Percentiles rank a stretch among this genome's conserved stretches.
These are phyloP conservation scores for Conus betulinus DNA, from an alignment of 1,140 invertebrate genomes.

Conservation along the genomic window DNA sequence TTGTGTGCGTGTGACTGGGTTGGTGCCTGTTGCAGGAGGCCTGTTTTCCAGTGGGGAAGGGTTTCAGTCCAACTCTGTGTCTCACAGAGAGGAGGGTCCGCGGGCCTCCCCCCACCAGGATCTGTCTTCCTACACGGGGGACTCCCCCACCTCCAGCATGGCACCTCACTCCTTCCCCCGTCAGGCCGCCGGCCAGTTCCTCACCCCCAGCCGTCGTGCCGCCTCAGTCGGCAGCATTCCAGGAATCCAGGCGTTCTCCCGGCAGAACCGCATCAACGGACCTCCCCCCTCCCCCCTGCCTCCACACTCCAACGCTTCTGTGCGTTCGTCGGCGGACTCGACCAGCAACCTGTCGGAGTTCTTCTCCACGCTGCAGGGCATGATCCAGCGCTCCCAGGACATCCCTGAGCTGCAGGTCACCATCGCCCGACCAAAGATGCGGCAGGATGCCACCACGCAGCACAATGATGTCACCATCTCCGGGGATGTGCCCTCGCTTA, in stretches of 20 bases:
- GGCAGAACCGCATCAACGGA: slow-evolving; percentile 23
- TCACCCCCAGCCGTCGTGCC: slow-evolving; percentile 23
- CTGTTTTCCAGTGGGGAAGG: neutral
- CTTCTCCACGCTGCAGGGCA: slow-evolving; percentile 52
- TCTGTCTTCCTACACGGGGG: slow-evolving; percentile 30
- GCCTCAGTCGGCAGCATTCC: slow-evolving; percentile 26
- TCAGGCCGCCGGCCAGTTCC: slow-evolving; percentile 12
- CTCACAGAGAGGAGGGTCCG: neutral
- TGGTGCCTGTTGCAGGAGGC: neutral
- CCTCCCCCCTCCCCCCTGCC: slow-evolving; percentile 7
- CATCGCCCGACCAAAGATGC: slow-evolving; percentile 43
- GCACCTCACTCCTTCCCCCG: neutral
- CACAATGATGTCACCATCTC: slow-evolving; percentile 44
- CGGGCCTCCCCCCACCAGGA: slow-evolving; percentile 32
- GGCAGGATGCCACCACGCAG: slow-evolving; percentile 48
- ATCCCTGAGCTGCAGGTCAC: slow-evolving; percentile 47
- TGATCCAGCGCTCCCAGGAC: slow-evolving; percentile 51
- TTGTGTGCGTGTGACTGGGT: too few relatives aligned
- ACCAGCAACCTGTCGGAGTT: slow-evolving; percentile 59
- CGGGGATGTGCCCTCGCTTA: slow-evolving; percentile 55
- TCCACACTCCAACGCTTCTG: neutral
- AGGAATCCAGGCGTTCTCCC: slow-evolving; percentile 34
- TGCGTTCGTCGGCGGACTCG: slow-evolving; percentile 53
- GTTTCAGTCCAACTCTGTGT: slow-evolving; percentile 9
- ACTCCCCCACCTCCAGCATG: slow-evolving; percentile 45